Conservation (phyloP, 2,888 invertebrate genomes). For the Phengaris arion region DNA sequence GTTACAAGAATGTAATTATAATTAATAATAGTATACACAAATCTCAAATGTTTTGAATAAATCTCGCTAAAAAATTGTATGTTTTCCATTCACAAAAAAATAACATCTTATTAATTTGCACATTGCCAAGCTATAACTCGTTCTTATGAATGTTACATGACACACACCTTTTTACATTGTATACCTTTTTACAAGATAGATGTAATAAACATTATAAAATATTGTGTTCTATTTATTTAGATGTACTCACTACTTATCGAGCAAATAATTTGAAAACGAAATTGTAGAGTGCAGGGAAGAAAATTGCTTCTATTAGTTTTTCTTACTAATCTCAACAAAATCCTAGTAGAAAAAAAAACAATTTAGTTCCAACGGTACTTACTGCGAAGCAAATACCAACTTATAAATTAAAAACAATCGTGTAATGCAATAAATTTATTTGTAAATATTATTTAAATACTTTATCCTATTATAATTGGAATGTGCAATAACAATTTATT, state of each 20-base stretch:
- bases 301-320: no score
- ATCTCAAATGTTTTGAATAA: not conserved
- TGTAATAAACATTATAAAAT: constrained; percentile 12
- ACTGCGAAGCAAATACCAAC: no score
- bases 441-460: constrained; percentile 1
- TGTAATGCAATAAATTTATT: not conserved
- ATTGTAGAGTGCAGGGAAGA: no score
- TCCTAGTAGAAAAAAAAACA: no score
- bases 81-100: not conserved
- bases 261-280: no score
- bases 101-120: not conserved
- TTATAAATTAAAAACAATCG: not conserved
- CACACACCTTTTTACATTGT: constrained; percentile 5
- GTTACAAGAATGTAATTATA: no score
- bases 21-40: no score
- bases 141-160: constrained; percentile 11
- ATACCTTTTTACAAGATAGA: constrained; percentile 12
- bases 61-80: not conserved
- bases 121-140: not conserved
- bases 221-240: not conserved
- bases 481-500: not conserved
- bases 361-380: no score
- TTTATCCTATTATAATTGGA: not conserved
- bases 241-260: not conserved
- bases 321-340: no score